Base-by-base conservation (phyloP, 1,140 invertebrate genomes). In the Rhysida immarginata region DNA sequence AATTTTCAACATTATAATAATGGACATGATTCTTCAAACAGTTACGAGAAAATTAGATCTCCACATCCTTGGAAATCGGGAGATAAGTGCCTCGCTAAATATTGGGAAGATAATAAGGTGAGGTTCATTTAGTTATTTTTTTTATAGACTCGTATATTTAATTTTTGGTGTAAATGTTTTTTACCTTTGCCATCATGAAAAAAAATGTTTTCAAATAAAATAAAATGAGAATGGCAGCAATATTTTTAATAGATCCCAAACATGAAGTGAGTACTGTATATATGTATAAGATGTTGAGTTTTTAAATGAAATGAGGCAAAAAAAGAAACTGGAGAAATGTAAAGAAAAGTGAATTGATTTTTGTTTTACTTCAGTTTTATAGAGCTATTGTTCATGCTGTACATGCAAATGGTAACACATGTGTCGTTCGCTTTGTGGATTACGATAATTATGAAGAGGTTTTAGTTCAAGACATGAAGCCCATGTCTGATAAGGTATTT, bases 361-460 rank as follows among this genome's bases (percentile, higher is more conserved):
- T 44, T 59, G 60, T 58, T 53, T 54, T 65, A 61, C 79, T 77
- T 44, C 70, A 89, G 85, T 89, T 84, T 73, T 92, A 93, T 63
- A 81, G 84, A 66, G 87, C 87, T 24, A 77, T 83, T 64, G 81
- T 93, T 26, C 86, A 83, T 3, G 84, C 77, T 5, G 75, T 88
- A 21, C 83, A 83, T 0, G 76, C 82, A 14, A 81, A 76, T 42
- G 60, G 63, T 14, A 55, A 50, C 56, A 89, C 87, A 1, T 87
- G 84, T 61, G 84, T 90, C 23, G 87, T 91, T 1, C 79, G 81
- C 62, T 93, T 89, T 67, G 75, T 82, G 64, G 86, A 86, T 25
- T 93, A 91, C 71, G 83, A 86, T 45, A 93, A 91, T 69, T 82
- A 83, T 60, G 88, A 93, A 69, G 87, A 91, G 74, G 85, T 93